A percentile compares a stretch with the other conserved stretches of the same genome.
Evolutionary conservation across 1,140 invertebrate species (phyloP).

Genomic region (Orius insidiosus): DNA sequence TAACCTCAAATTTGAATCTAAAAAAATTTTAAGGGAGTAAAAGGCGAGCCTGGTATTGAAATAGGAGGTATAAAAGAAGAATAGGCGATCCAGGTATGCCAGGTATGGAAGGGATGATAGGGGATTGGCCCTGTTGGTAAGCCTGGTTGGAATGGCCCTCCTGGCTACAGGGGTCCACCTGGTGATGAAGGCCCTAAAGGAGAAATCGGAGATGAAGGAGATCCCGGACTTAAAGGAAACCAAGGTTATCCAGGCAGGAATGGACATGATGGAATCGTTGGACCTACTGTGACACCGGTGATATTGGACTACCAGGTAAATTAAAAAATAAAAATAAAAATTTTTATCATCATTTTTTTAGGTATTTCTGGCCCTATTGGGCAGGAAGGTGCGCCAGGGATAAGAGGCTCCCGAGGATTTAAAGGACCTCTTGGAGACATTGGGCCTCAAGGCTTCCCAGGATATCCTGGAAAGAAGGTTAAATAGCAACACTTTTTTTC

Average conservation of each 20-base stretch:
- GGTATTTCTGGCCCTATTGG: conserved; percentile 28
- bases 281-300: conserved; percentile 2
- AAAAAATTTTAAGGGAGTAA: conserved; percentile 38
- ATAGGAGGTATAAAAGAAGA: conserved; percentile 50
- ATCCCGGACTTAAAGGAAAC: conserved; percentile 10
- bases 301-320: conserved; percentile 3
- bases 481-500: neutral
- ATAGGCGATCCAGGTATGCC: conserved; percentile 34
- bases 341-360: neutral
- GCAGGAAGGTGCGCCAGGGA: conserved; percentile 41
- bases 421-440: conserved; percentile 40
- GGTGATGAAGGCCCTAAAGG: conserved; percentile 7
- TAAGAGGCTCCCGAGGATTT: conserved; percentile 44
- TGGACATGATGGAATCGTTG: conserved; percentile 27
- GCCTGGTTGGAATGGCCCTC: conserved; percentile 20
- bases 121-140: conserved; percentile 23
- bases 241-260: conserved; percentile 28
- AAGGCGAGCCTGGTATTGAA: conserved; percentile 39
- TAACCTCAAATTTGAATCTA: too few species aligned
- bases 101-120: conserved; percentile 32
- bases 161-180: conserved; percentile 9
- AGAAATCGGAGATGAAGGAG: conserved; percentile 3
- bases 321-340: neutral
- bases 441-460: conserved; percentile 30
- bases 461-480: conserved; percentile 19